These are phyloP conservation scores for Lycaena phlaeas DNA, from an alignment of 2,888 invertebrate species.

Conservation along the genomic window DNA sequence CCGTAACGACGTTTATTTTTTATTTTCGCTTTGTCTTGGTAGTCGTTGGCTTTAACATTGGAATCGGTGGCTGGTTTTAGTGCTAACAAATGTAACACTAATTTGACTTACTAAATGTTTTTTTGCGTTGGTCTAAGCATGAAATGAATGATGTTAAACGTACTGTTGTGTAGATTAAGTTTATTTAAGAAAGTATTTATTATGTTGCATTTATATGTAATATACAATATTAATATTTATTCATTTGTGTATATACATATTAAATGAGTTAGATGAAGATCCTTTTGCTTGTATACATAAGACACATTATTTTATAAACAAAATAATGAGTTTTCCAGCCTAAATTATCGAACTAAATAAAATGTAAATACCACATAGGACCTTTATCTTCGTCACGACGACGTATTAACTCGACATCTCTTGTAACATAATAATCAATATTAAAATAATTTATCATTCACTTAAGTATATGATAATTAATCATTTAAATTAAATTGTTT, in stretches of 20 bases:
- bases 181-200: not conserved
- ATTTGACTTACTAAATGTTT: conserved; percentile 43
- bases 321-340: too few species aligned
- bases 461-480: not conserved
- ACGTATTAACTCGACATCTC: too few species aligned
- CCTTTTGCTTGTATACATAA: too few species aligned
- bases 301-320: too few species aligned
- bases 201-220: not conserved
- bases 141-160: conserved; percentile 38
- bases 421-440: too few species aligned
- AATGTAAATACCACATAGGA: too few species aligned
- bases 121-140: conserved; percentile 54
- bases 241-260: not conserved
- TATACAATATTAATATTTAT: not conserved
- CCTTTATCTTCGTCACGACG: too few species aligned
- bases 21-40: conserved; percentile 69
- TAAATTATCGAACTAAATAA: too few species aligned
- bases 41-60: conserved; percentile 66
- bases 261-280: not conserved
- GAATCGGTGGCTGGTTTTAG: conserved; percentile 62
- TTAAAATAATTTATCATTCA: not conserved
- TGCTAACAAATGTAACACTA: conserved; percentile 68
- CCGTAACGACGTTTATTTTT: conserved; percentile 66
- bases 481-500: not conserved
- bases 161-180: conserved; percentile 24